These are phyloP conservation scores for Allacma fusca DNA, from an alignment of 2,888 invertebrate genomes.

Conservation along the genomic window DNA sequence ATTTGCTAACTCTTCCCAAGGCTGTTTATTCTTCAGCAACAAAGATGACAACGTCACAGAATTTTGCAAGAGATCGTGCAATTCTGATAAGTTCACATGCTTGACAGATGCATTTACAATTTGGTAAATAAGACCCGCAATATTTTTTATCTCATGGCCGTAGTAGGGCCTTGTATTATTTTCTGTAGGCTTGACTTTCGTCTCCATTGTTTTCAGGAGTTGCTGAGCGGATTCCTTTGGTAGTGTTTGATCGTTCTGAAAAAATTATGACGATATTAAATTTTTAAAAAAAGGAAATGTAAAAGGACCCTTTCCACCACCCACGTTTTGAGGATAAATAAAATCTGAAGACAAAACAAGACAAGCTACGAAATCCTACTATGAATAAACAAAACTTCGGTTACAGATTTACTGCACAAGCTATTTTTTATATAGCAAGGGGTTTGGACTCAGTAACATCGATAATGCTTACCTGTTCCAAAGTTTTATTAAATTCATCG, in stretches of 20 bases:
- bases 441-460: too few species aligned
- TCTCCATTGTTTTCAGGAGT: conserved; percentile 38
- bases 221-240: conserved; percentile 23
- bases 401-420: too few species aligned
- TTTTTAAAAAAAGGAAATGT: too few species aligned
- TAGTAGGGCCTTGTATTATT: conserved; percentile 5
- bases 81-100: background rate
- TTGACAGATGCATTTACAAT: conserved; percentile 37
- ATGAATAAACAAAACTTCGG: too few species aligned
- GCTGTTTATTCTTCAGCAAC: conserved; percentile 46
- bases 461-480: conserved; percentile 49
- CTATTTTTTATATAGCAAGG: too few species aligned
- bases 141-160: conserved; percentile 52
- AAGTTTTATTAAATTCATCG: conserved; percentile 41
- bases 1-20: conserved; percentile 52
- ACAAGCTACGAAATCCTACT: too few species aligned
- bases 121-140: conserved; percentile 41
- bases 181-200: background rate
- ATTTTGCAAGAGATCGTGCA: conserved; percentile 41
- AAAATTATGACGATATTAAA: too few species aligned
- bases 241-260: conserved; percentile 20
- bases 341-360: too few species aligned
- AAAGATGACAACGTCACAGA: conserved; percentile 47
- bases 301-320: too few species aligned
- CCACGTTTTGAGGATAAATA: too few species aligned